Evolutionary conservation across 2,797 vertebrate species (phyloP).

Genomic region (Tokudaia muenninki): DNA sequence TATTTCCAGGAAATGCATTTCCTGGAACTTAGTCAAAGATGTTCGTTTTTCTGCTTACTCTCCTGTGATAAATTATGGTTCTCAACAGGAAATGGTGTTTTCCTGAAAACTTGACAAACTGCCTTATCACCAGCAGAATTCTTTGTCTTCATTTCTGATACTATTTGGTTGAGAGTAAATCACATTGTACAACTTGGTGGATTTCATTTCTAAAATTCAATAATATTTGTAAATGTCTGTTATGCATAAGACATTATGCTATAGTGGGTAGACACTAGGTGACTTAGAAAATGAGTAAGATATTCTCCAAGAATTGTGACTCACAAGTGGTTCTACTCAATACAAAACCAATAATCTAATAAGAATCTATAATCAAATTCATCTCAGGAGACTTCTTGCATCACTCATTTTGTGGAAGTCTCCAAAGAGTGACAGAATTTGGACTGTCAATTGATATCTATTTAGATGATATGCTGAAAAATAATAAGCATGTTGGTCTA

Average conservation of each 20-base stretch:
- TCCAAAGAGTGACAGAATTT: background rate
- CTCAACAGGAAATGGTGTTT: conserved; percentile 62
- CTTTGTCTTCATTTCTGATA: conserved; percentile 41
- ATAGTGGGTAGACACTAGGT: background rate
- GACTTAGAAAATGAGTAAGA: conserved; percentile 15
- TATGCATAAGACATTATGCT: background rate
- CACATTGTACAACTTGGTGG: conserved; percentile 36
- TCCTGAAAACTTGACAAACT: conserved; percentile 69
- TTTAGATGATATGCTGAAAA: conserved; percentile 61
- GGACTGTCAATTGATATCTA: conserved; percentile 41
- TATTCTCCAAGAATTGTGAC: background rate
- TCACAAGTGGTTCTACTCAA: background rate
- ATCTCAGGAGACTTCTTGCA: conserved; percentile 18
- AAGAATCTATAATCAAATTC: conserved; percentile 48
- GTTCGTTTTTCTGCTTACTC: conserved; percentile 38
- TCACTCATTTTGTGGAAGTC: conserved; percentile 56
- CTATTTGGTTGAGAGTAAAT: conserved; percentile 69
- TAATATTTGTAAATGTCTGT: conserved; percentile 30
- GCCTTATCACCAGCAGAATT: conserved; percentile 25
- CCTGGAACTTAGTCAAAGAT: conserved; percentile 61
- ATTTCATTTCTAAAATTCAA: conserved; percentile 59
- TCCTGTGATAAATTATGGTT: conserved; percentile 61
- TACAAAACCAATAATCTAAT: conserved; percentile 63
- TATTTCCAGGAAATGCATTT: conserved; percentile 51
- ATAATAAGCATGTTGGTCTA: conserved; percentile 49